Base-by-base conservation (phyloP, 2,888 invertebrate genomes). In the Heliconius ismenius region DNA sequence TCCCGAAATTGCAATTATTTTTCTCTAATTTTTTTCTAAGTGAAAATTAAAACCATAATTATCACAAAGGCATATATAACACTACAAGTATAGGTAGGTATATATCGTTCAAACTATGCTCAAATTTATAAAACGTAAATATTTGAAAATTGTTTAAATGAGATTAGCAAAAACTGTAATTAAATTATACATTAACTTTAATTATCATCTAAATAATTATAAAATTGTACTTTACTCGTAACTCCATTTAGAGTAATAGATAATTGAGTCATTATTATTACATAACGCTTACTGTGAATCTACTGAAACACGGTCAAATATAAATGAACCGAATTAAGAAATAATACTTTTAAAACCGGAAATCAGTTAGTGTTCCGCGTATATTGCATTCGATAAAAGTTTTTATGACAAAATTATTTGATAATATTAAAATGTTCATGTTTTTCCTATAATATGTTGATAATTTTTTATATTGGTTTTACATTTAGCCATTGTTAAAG, bases 141-240 rank as follows among this genome's bases (percentile, higher is more conserved):
- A 21, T 21, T 21, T 54, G 54, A 54, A 9, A 21, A 9, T 54
- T 39, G 7, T 39, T 39, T 39, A 36, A 65, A 65, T n/a, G 11
- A n/a, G 32, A 64, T 64, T n/a, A 36, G 64, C n/a, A 36, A 65
- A 64, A 65, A 39, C 39, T 65, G 24, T 13, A 65, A 65, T 36
- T 36, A 65, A 65, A 65, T 65, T 65, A 36, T 65, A 36, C 32
- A 70, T 28, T 70, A 58, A 32, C 32, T 28, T 58, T 18, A 54
- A 32, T 54, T 54, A 49, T 43, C 11, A 11, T 49, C 11, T 28
- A 54, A 54, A 54, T 32, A 54, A 15, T 70, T 58, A n/a, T 13
- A 28, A 49, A 69, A 69, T 69, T 21, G 54, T 54, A 49, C 21
- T 69, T 54, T 49, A 65, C 65, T 39, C 7, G 65, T 39, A 69